Percentiles rank a stretch among this genome's conserved stretches.
Conservation (phyloP, 2,113 vertebrate genomes). For the Megaceryle torquata region DNA sequence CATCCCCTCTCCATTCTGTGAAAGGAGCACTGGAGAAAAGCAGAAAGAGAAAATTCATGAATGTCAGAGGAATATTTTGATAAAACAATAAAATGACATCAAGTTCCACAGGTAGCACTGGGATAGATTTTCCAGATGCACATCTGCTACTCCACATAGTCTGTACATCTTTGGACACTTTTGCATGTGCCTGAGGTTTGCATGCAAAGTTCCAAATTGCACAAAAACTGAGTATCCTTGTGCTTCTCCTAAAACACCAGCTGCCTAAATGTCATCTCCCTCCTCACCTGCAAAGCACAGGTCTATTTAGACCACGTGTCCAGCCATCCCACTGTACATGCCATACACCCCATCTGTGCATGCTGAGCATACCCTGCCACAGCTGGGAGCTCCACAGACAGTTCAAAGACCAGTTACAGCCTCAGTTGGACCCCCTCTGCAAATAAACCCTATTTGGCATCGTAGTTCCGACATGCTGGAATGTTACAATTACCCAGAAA, state of each 20-base stretch:
- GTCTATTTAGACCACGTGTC: fast-evolving
- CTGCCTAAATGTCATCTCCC: background rate
- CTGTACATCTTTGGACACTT: background rate
- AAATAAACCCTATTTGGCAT: background rate
- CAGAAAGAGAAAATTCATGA: background rate
- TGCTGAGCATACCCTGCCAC: background rate
- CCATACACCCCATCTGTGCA: background rate
- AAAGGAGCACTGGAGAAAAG: background rate
- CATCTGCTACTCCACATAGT: background rate
- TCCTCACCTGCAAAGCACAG: background rate
- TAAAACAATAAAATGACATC: background rate
- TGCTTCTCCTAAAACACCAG: background rate
- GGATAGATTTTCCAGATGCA: background rate
- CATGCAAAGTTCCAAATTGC: background rate
- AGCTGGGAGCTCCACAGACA: background rate
- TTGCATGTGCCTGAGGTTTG: background rate
- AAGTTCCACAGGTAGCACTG: background rate
- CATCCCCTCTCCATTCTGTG: background rate
- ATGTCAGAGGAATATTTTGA: background rate
- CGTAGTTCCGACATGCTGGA: background rate
- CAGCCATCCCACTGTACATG: background rate
- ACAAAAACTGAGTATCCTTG: background rate
- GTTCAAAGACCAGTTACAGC: background rate
- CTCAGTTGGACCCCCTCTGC: background rate
- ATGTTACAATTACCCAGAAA: background rate